Evolutionary conservation across 2,888 invertebrate species (phyloP).

Genomic region (Dicyrtomina minuta): DNA sequence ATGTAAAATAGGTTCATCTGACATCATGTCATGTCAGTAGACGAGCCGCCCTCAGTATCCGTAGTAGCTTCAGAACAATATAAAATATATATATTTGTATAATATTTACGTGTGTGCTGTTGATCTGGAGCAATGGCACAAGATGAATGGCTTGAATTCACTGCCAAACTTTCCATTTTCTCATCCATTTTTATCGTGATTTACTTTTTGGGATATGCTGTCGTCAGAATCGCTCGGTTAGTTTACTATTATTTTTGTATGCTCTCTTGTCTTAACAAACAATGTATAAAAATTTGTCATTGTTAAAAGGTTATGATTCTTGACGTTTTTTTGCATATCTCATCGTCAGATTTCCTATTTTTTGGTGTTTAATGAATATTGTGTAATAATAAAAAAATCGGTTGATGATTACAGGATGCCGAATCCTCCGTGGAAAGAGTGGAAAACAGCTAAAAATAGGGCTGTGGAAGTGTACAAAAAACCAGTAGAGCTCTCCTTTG

Average conservation of each 20-base stretch:
- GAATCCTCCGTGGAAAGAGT: conserved; percentile 41
- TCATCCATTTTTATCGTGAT: conserved; percentile 41
- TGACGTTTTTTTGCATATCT: conserved; percentile 4
- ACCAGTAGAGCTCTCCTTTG: conserved; percentile 44
- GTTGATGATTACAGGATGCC: conserved; percentile 37
- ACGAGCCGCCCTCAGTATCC: no score
- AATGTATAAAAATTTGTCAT: no score
- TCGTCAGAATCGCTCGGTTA: conserved; percentile 44
- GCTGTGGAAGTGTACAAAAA: conserved; percentile 45
- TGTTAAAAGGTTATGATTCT: no score
- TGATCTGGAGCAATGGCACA: conserved; percentile 11
- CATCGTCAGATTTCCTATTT: neutral
- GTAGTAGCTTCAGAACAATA: no score
- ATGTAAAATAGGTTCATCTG: no score
- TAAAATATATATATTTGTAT: no score
- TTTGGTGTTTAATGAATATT: neutral
- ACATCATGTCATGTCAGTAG: no score
- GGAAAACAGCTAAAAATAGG: conserved; percentile 32
- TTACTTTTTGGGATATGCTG: conserved; percentile 40
- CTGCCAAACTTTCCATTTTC: conserved; percentile 41
- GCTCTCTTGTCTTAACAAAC: no score
- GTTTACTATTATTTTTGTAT: conserved; percentile 8
- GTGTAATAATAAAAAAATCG: neutral
- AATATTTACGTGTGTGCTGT: no score
- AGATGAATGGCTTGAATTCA: conserved; percentile 38